A percentile compares a stretch with the other conserved stretches of the same genome.
phyloP scores from a whole-genome alignment of 2,797 vertebrate species.

The Serranus cabrilla region DNA sequence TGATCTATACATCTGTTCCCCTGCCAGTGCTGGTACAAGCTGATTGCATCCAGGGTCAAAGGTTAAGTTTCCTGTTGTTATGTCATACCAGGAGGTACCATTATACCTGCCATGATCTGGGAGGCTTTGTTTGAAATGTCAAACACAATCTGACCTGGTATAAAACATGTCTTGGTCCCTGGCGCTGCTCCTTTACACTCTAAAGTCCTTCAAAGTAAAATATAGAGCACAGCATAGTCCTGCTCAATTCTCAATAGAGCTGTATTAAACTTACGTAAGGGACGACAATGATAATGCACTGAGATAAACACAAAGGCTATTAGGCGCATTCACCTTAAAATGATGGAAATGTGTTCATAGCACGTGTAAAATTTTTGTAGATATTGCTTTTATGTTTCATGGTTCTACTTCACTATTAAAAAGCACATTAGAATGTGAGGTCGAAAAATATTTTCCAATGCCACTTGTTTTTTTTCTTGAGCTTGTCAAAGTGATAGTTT shows the following conservation, averaged over 20 bases:
- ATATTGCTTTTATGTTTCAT: no score
- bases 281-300: constrained; percentile 8
- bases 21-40: constrained; percentile 34
- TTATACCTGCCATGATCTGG: constrained; percentile 27
- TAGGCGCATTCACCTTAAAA: no score
- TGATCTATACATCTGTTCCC: constrained; percentile 30
- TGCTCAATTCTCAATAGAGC: background rate
- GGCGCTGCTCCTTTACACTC: constrained; percentile 9
- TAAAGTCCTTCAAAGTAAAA: constrained; percentile 25
- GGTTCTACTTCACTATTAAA: no score
- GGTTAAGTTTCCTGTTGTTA: constrained; percentile 44
- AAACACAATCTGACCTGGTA: constrained; percentile 30
- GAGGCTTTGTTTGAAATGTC: constrained; percentile 46
- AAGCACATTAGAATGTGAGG: no score
- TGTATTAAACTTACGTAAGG: background rate
- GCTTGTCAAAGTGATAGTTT: no score
- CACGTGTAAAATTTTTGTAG: no score
- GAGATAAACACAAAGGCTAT: no score
- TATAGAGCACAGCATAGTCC: background rate
- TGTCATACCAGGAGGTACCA: constrained; percentile 36
- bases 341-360: no score
- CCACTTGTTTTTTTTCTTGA: no score
- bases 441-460: no score
- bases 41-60: constrained; percentile 21
- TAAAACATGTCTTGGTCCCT: constrained; percentile 39